Evolutionary conservation across 1,140 invertebrate genomes (phyloP).

Genomic region (Drosophila murphyi): DNA sequence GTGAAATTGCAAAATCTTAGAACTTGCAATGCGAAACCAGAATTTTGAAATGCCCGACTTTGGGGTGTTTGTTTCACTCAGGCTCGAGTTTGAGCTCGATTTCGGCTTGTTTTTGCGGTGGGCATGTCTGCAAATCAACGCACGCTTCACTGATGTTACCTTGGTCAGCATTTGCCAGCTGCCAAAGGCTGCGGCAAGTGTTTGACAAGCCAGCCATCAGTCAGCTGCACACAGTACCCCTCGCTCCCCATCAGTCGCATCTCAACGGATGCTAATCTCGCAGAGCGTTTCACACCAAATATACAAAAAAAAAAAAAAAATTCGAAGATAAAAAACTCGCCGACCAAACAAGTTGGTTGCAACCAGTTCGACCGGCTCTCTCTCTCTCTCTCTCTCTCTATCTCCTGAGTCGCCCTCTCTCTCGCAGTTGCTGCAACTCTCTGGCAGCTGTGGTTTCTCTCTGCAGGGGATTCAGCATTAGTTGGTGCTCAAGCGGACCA

Average conservation of each 20-base stretch:
- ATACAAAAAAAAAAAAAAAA: conserved; percentile 9
- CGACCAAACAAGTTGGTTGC: conserved; percentile 49
- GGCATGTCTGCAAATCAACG: conserved; percentile 42
- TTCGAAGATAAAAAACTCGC: not conserved
- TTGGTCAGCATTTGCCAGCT: conserved; percentile 50
- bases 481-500: conserved; percentile 53
- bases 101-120: conserved; percentile 25
- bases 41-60: conserved; percentile 28
- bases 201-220: conserved; percentile 57
- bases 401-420: conserved; percentile 7
- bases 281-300: conserved; percentile 44
- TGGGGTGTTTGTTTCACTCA: conserved; percentile 26
- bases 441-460: conserved; percentile 6
- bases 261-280: conserved; percentile 64
- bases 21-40: conserved; percentile 33
- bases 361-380: conserved; percentile 49
- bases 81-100: conserved; percentile 16
- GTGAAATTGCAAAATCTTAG: conserved; percentile 51
- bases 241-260: conserved; percentile 26
- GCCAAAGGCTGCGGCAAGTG: conserved; percentile 50
- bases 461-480: conserved; percentile 60
- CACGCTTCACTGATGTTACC: conserved; percentile 65
- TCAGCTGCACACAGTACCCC: conserved; percentile 15
- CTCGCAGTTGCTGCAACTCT: not conserved
- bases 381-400: conserved; percentile 5